Evolutionary conservation across 1,140 invertebrate species (phyloP).

Genomic region (Penaeus indicus): DNA sequence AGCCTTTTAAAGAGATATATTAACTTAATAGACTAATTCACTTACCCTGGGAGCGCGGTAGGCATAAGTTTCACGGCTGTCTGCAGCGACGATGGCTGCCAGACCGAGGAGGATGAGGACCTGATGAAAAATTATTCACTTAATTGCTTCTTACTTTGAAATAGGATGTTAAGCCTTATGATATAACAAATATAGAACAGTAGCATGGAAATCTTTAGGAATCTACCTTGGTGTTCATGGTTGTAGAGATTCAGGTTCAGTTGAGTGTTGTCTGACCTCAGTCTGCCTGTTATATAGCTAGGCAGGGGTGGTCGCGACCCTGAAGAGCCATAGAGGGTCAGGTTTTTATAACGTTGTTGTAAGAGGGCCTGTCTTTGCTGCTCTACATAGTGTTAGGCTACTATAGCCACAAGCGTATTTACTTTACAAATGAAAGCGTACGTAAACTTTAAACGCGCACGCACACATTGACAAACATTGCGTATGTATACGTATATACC

Average conservation of each 20-base stretch:
- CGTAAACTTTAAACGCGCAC: background rate
- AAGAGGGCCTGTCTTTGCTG: too few species aligned
- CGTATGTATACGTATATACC: background rate
- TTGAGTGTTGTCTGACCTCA: too few species aligned
- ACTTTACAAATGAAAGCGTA: background rate
- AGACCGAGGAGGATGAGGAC: background rate
- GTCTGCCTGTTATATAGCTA: too few species aligned
- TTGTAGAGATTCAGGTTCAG: too few species aligned
- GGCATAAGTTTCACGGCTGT: conserved; percentile 2
- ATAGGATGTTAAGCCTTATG: background rate
- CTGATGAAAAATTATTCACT: background rate
- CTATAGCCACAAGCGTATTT: background rate
- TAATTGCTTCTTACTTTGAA: background rate
- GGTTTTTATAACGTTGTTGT: too few species aligned
- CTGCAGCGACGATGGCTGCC: conserved; percentile 3
- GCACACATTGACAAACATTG: background rate
- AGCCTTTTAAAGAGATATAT: background rate
- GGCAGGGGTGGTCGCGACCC: too few species aligned
- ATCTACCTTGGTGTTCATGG: too few species aligned
- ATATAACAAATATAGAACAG: background rate
- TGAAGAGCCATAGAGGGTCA: too few species aligned
- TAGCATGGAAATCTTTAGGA: background rate
- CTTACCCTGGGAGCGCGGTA: background rate
- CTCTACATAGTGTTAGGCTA: background rate
- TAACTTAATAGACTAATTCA: background rate